Base-by-base conservation (phyloP, 2,113 vertebrate genomes). In the Chionis minor region DNA sequence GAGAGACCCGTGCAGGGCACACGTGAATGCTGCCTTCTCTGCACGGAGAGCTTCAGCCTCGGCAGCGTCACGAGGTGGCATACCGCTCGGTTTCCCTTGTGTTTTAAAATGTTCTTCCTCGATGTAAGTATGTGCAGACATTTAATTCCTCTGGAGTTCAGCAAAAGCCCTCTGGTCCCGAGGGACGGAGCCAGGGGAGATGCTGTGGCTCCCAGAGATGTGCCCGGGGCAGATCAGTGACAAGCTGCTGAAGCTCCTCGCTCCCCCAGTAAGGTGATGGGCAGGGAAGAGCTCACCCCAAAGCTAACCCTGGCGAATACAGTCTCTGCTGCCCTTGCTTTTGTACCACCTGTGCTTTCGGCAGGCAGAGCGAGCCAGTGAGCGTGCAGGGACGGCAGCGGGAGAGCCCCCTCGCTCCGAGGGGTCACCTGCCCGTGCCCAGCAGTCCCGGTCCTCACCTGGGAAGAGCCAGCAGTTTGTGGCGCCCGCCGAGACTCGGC, bases 1-100 rank as follows among this genome's bases (percentile, higher is more conserved):
- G n/a, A 0, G 15, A 80, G 74, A 63, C 40, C 59, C 2, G 1
- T 4, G 5, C 0, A 2, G 35, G 44, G 59, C 1, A 0, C 16
- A 1, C 0, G 19, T 18, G 47, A 45, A 33, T 2, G 2, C 84
- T 63, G 90, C 62, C 61, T 40, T 44, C 67, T 22, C 71, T 54
- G 79, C 38, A 6, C 5, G 4, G 70, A 67, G 70, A 67, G 71
- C 44, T 74, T 15, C 6, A 5, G 77, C 65, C n/a, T 38, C 0
- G 0, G 44, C 70, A 10, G 23, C 1, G 24, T 21, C 88, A 40
- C 5, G 2, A 27, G 33, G 23, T 15, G 73, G 18, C 81, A 49
- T 2, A 2, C 7, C 0, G 2, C 59, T 47, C 75, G 1, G 16
- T 26, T 81, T 65, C 67, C 71, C 63, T 33, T 24, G 0, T 3